phyloP scores from a whole-genome alignment of 2,113 vertebrate genomes.

The Mesoclemmys tuberculata region DNA sequence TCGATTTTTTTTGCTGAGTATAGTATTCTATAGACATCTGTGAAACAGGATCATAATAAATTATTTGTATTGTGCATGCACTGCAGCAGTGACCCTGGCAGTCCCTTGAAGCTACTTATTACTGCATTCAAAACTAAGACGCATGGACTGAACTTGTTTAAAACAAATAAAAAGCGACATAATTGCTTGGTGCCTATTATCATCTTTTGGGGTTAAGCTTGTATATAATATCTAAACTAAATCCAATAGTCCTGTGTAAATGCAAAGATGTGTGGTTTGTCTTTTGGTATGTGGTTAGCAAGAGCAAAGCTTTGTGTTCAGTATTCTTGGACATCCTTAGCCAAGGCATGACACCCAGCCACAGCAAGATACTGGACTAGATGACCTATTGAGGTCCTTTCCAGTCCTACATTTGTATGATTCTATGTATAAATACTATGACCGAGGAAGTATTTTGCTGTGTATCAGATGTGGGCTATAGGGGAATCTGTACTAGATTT shows the following conservation, averaged over 20 bases:
- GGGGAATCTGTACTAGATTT: not conserved
- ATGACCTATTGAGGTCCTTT: not conserved
- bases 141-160: not conserved
- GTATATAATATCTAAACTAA: not conserved
- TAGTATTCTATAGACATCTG: constrained; percentile 47
- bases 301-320: not conserved
- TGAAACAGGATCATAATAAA: constrained; percentile 60
- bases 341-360: not conserved
- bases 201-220: not conserved
- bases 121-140: not conserved
- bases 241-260: not conserved
- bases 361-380: not conserved
- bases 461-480: not conserved
- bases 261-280: not conserved
- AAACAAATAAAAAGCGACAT: not conserved
- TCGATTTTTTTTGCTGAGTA: constrained; percentile 53
- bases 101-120: constrained; percentile 13
- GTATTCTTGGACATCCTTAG: not conserved
- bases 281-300: not conserved
- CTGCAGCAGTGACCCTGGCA: constrained; percentile 4
- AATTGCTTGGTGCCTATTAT: not conserved
- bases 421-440: not conserved
- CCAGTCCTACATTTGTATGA: not conserved
- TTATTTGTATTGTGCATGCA: constrained; percentile 22
- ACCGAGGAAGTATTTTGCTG: not conserved